Base-by-base conservation (phyloP, 2,113 vertebrate genomes). In the Oryzias woworae region DNA sequence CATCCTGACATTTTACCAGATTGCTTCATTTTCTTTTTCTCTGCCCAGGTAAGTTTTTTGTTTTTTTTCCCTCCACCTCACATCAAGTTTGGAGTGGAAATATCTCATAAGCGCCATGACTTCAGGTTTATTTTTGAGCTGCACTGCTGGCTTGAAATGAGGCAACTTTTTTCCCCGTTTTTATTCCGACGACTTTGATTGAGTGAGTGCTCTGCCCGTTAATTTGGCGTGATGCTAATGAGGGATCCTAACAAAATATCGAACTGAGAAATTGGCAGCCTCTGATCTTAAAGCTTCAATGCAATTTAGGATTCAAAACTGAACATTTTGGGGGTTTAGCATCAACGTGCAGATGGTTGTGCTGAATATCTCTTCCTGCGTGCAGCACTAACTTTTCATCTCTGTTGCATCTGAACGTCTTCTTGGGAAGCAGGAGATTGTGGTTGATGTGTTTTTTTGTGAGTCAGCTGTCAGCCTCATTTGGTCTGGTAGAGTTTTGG, bases 171-270 rank as follows among this genome's bases (percentile, higher is more conserved):
- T 45, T 45, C 44, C 44, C 52, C 1, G 26, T 74, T 79, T 56
- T 18, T 49, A 48, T 80, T 66, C 46, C 28, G 16, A 7, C 47
- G 26, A 14, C 1, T 74, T 79, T 59, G 22, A 75, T 22, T 24
- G 20, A 54, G 46, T 51, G 22, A 10, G 49, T 58, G 59, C 55
- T 57, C 26, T 59, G 20, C 47, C 50, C 53, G 23, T 67, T 59
- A 10, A 44, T 64, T 77, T 80, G 48, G 62, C 70, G 69, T 57
- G 47, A 64, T 49, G 56, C 36, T 73, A 73, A 78, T 81, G 66
- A 62, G 58, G 56, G 23, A 47, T 24, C 31, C 44, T n/a, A 58
- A 1, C 69, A 66, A 49, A 43, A 62, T 58, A 67, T 54, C 51
- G 16, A 12, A 53, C 53, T 26, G 31, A 36, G 42, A 66, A 60